phyloP scores from a whole-genome alignment of 1,140 invertebrate species.

The Drosophila prosaltans region DNA sequence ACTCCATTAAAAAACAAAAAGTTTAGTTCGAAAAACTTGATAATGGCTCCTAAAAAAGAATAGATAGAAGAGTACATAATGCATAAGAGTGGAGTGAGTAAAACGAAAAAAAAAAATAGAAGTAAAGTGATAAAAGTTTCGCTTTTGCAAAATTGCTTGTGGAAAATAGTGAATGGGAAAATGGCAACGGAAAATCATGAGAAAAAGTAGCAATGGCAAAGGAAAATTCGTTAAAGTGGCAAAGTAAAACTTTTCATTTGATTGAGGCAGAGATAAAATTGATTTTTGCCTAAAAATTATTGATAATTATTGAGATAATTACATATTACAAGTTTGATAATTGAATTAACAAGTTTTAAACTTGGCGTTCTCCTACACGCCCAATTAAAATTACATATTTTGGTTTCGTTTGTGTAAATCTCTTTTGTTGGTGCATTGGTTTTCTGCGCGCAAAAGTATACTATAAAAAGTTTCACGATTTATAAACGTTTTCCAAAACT shows the following conservation, averaged over 20 bases:
- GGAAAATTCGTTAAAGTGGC: background rate
- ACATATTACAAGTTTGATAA: no score
- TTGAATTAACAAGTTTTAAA: no score
- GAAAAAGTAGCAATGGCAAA: background rate
- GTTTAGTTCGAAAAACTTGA: slow-evolving; percentile 52
- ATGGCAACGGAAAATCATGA: slow-evolving; percentile 31
- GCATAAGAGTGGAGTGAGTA: background rate
- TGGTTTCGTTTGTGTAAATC: no score
- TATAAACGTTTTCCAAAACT: no score
- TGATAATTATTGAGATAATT: no score
- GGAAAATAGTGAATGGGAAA: slow-evolving; percentile 21
- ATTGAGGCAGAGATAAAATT: slow-evolving; percentile 24
- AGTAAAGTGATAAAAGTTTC: slow-evolving; percentile 61
- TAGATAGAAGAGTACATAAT: background rate
- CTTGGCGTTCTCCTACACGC: no score
- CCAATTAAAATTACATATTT: no score
- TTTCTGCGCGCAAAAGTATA: no score
- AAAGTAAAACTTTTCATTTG: slow-evolving; percentile 22
- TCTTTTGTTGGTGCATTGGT: no score
- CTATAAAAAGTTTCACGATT: no score
- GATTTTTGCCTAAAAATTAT: slow-evolving; percentile 17
- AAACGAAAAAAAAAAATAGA: no score
- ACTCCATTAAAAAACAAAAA: slow-evolving; percentile 59
- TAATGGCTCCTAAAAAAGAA: slow-evolving; percentile 17
- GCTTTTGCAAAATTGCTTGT: slow-evolving; percentile 20